Evolutionary conservation across 2,888 invertebrate species (phyloP).

Genomic region (Sepioteuthis lessoniana): DNA sequence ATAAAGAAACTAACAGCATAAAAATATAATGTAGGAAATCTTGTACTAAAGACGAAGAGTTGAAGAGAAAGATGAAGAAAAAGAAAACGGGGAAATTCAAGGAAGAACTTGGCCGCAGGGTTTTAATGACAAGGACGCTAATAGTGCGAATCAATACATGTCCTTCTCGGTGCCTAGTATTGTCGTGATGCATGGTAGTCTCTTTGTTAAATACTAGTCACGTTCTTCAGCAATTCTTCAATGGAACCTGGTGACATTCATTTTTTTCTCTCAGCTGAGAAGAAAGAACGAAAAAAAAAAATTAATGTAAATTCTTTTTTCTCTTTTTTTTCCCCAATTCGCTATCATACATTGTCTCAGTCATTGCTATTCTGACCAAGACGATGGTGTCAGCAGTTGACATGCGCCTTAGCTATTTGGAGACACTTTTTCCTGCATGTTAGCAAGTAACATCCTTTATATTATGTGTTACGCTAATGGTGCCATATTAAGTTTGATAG

Average conservation of each 20-base stretch:
- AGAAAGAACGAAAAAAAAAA: too few relatives aligned
- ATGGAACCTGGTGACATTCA: conserved; percentile 15
- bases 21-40: neutral
- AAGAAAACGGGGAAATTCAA: neutral
- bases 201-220: neutral
- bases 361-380: neutral
- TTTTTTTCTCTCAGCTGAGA: neutral
- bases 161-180: neutral
- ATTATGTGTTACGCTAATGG: neutral
- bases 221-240: neutral
- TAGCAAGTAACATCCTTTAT: neutral
- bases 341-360: neutral
- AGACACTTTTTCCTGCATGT: neutral
- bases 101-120: neutral
- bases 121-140: neutral
- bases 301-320: too few relatives aligned
- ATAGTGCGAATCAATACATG: neutral
- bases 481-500: neutral
- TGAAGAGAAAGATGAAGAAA: neutral
- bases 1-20: neutral
- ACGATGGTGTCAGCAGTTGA: neutral
- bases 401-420: neutral
- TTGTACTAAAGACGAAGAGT: neutral
- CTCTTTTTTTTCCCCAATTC: neutral
- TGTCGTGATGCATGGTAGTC: neutral